Conservation (phyloP, 2,797 vertebrate genomes). For the Dendrocincla fuliginosa region DNA sequence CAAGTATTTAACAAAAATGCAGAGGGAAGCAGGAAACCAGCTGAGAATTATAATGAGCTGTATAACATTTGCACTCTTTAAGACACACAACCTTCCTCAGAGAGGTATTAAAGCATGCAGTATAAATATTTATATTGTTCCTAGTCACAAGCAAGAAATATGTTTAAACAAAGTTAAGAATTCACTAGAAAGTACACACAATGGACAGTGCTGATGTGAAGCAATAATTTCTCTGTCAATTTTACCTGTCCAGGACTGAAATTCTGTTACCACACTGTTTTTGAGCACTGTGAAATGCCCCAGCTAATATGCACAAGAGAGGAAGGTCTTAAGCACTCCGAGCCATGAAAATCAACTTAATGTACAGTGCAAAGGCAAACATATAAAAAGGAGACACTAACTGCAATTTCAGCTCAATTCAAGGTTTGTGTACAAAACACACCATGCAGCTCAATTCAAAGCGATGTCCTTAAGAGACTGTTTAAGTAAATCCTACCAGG, state of each 20-base stretch:
- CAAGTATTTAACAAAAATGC: constrained; percentile 36
- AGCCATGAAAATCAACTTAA: background rate
- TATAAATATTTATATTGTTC: constrained; percentile 44
- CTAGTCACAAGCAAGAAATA: background rate
- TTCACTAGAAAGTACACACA: background rate
- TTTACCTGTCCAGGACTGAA: background rate
- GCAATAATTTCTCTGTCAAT: background rate
- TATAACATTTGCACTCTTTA: constrained; percentile 1
- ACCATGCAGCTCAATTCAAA: background rate
- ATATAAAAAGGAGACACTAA: background rate
- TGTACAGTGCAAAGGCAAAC: background rate
- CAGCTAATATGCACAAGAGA: background rate
- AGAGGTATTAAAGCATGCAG: constrained; percentile 20
- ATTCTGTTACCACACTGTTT: background rate
- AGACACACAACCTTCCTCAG: background rate
- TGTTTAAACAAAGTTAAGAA: background rate
- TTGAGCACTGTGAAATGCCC: background rate
- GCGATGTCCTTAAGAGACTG: background rate
- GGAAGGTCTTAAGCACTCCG: background rate
- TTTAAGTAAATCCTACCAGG: background rate
- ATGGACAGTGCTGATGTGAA: background rate
- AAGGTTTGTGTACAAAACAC: background rate
- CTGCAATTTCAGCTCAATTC: background rate
- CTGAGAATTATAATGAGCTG: constrained; percentile 18
- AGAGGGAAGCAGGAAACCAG: constrained; percentile 11